Base-by-base conservation (phyloP, 2,113 vertebrate genomes). In the Gila orcuttii region DNA sequence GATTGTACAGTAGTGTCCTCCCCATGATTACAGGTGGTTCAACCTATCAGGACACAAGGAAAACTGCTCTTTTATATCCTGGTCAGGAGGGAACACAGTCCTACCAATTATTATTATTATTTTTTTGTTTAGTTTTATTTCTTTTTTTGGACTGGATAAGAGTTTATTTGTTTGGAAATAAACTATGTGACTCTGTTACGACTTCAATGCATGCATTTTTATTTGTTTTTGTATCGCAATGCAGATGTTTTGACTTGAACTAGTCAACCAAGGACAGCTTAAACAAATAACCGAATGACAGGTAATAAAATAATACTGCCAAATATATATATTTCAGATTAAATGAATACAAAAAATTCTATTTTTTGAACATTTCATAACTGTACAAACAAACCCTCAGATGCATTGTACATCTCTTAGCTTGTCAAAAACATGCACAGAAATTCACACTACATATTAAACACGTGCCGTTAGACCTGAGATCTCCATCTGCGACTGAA, bases 111-210 rank as follows among this genome's bases (percentile, higher is more conserved):
- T 79, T 74, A 15, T 92, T 75, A 15, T 69, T 62, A 69, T 92
- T 75, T 78, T 71, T 76, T 13, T 4, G 45, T 69, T 79, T 87
- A 5, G 0, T 36, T 60, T 36, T 9, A 55, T 71, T 68, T 47
- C 33, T 39, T 60, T 92, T 89, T 92, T 94, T 91, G 91, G 93
- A 94, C 93, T 94, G 94, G 94, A 95, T 91, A 91, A 94, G 90
- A 94, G 92, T 94, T 95, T 94, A 94, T 94, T 95, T 95, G 93
- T 95, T 95, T 95, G 94, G 90, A 94, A 95, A 94, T 90, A 95
- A 96, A 96, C 95, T 94, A 93, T 94, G 94, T 96, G 94, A 94
- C 93, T 95, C 93, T 92, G 94, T 93, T 94, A 94, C 91, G 85
- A 93, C 93, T 92, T 93, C 84, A 89, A 93, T 89, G 92, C 91